Evolutionary conservation across 2,113 vertebrate species (phyloP).

Genomic region (Okapia johnstoni): DNA sequence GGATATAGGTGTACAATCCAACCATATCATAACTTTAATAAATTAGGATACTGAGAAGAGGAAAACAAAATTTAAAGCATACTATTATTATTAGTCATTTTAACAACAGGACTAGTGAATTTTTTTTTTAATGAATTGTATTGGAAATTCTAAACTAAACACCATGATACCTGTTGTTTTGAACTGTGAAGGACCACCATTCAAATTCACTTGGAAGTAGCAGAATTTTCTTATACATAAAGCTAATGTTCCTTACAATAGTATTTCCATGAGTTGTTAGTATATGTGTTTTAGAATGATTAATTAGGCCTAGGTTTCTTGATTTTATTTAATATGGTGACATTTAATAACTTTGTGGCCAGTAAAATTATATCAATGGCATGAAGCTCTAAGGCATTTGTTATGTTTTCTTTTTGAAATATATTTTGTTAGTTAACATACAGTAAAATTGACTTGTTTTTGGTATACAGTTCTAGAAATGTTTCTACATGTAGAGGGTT

Average conservation of each 20-base stretch:
- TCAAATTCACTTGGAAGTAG: slow-evolving; percentile 7
- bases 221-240: not conserved
- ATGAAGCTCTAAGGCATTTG: slow-evolving; percentile 22
- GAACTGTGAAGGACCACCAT: slow-evolving; percentile 41
- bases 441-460: slow-evolving; percentile 5
- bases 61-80: slow-evolving; percentile 5
- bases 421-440: not conserved
- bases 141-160: slow-evolving; percentile 24
- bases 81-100: slow-evolving; percentile 3
- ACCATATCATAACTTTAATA: not conserved
- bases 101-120: not conserved
- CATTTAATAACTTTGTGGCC: slow-evolving; percentile 13
- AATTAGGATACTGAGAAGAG: not conserved
- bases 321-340: not conserved
- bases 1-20: not conserved
- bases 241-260: slow-evolving; percentile 8
- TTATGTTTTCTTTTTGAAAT: not conserved
- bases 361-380: slow-evolving; percentile 10
- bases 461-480: not conserved
- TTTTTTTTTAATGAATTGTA: not conserved
- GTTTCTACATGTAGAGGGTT: not conserved
- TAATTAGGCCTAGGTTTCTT: not conserved
- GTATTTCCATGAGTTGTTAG: not conserved
- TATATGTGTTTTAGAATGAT: slow-evolving; percentile 10
- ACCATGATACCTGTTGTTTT: not conserved